These are phyloP conservation scores for Valencia hispanica DNA, from an alignment of 2,797 vertebrate species.

Conservation along the genomic window DNA sequence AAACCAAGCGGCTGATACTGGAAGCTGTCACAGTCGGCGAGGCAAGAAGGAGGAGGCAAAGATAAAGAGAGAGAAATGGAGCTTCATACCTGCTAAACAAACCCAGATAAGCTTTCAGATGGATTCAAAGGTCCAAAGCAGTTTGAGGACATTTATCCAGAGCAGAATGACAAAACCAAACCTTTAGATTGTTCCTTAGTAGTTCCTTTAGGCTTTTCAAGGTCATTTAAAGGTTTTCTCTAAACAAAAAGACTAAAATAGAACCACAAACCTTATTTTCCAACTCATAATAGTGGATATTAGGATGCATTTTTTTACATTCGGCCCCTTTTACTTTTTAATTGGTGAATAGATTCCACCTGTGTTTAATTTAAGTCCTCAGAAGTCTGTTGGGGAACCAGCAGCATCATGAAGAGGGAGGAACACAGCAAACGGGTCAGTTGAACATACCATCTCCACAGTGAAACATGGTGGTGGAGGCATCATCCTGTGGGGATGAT, in stretches of 20 bases:
- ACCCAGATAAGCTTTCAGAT: not conserved
- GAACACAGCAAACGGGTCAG: too few relatives aligned
- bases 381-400: too few relatives aligned
- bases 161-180: not conserved
- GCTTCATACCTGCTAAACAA: conserved; percentile 8
- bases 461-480: too few relatives aligned
- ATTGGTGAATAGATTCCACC: not conserved
- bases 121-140: not conserved
- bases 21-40: conserved; percentile 51
- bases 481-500: too few relatives aligned
- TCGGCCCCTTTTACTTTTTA: not conserved
- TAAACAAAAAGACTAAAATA: not conserved
- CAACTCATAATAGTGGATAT: too few relatives aligned
- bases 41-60: conserved; percentile 10
- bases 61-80: not conserved
- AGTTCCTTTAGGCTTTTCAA: not conserved
- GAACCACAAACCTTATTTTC: not conserved
- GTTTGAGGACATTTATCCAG: not conserved
- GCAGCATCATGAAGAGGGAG: too few relatives aligned
- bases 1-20: conserved; percentile 62
- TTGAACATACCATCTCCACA: too few relatives aligned
- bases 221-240: not conserved
- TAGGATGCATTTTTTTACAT: not conserved
- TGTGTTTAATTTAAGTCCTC: not conserved
- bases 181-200: not conserved